Conservation (phyloP, 2,113 vertebrate species). For the Bostrychus sinensis region DNA sequence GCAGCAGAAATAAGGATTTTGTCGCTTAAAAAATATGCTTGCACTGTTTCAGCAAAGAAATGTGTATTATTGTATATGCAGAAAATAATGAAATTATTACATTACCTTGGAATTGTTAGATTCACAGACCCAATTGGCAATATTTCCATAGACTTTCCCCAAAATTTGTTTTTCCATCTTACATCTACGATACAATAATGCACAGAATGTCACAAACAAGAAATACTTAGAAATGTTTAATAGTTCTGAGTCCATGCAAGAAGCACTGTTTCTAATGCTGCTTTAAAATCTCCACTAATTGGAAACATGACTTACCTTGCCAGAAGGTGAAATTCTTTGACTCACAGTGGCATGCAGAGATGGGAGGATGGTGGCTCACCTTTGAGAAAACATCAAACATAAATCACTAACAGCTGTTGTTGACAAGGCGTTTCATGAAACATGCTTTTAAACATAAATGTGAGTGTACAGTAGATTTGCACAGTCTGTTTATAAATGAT, state of each 20-base stretch:
- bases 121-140: slow-evolving; percentile 94
- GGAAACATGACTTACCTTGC: slow-evolving; percentile 86
- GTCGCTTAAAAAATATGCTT: no score
- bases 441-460: no score
- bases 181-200: slow-evolving; percentile 82
- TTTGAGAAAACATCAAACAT: slow-evolving; percentile 68
- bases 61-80: neutral
- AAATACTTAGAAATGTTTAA: no score
- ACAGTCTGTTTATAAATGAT: no score
- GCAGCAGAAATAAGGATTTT: no score
- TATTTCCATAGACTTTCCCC: slow-evolving; percentile 99
- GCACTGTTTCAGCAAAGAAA: neutral
- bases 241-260: no score
- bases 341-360: slow-evolving; percentile 99
- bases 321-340: slow-evolving; percentile 99
- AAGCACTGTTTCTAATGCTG: neutral
- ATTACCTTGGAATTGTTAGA: slow-evolving; percentile 93
- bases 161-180: slow-evolving; percentile 99
- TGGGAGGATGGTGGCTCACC: slow-evolving; percentile 99
- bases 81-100: neutral
- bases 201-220: slow-evolving; percentile 4
- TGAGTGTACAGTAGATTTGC: no score
- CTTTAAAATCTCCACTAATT: slow-evolving; percentile 25
- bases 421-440: slow-evolving; percentile 6
- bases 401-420: slow-evolving; percentile 37